Evolutionary conservation across 1,140 invertebrate genomes (phyloP), one percentile per base, ranked within the genome.

Genomic region (Danaus melanippus): DNA sequence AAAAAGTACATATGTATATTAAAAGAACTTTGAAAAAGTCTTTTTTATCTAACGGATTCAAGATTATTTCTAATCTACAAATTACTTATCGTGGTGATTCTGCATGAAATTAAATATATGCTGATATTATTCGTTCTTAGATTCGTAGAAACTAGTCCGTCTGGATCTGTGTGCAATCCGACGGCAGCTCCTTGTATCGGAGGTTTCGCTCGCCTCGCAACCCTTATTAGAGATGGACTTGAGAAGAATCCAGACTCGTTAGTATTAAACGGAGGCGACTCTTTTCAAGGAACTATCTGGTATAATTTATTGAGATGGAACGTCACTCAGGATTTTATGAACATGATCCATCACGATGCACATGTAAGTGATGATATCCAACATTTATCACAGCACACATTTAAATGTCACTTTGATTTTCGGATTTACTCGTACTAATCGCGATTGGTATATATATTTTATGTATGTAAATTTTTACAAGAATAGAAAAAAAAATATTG

Each of bases 231-330:
- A 41, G 64, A 87, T 40, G 67, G 89, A 8, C 69, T 89, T 17
- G 66, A 8, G 5, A 79, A 89, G 11, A 75, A 88, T 52, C 88
- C 88, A 0, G 84, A 91, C 55, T 88, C 91, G 0, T 72, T 95
- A 50, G 88, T 93, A 40, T 71, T 95, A 0, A 93, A 94, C 67
- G 93, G 88, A 2, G 94, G 93, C 0, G 94, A 95, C 72, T 91
- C 91, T 74, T 95, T 90, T 70, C 93, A 94, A 76, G 93, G 93
- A 0, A 94, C 93, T 0, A 84, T 93, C 0, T 95, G 92, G 92
- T 94, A 93, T 70, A 91, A 91, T 46, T 60, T 93, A 1, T 88
- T 91, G 63, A 88, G 90, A 67, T 93, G 92, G 89, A 90, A 90
- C 50, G 90, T 91, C 0, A 91, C 92, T 0, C 88, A 91, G 5